These are phyloP conservation scores for Columba livia DNA, from an alignment of 2,113 vertebrate genomes.

Conservation along the genomic window DNA sequence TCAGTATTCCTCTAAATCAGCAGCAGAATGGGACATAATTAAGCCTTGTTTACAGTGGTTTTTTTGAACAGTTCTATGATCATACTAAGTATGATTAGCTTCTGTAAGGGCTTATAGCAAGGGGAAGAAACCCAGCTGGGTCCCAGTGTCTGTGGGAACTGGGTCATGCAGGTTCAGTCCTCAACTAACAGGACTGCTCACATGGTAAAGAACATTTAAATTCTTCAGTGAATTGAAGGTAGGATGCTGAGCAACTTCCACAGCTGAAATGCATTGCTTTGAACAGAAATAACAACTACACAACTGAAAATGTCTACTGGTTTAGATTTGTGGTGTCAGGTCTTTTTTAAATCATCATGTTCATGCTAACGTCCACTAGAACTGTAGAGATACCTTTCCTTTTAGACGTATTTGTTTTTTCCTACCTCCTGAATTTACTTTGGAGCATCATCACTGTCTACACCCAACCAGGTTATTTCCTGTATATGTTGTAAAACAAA, in stretches of 20 bases:
- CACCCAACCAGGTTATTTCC: not conserved
- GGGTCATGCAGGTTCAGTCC: not conserved
- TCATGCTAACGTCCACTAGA: not conserved
- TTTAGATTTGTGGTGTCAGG: not conserved
- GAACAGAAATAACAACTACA: not conserved
- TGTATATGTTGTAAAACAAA: not conserved
- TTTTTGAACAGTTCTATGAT: not conserved
- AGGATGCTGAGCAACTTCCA: not conserved
- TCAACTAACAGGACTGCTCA: not conserved
- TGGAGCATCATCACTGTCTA: not conserved
- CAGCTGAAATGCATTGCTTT: not conserved
- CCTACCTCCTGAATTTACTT: not conserved
- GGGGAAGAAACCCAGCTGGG: not conserved
- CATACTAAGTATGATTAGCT: not conserved
- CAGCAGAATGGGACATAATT: not conserved
- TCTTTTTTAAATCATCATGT: not conserved
- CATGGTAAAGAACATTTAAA: not conserved
- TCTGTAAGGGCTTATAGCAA: accelerated
- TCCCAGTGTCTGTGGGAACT: not conserved
- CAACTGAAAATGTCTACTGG: not conserved
- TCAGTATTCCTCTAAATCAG: not conserved
- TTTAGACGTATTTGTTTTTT: not conserved
- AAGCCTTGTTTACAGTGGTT: not conserved
- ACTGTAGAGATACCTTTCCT: not conserved
- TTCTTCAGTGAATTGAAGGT: not conserved